These are phyloP conservation scores for Stenurella melanura DNA, from an alignment of 2,888 invertebrate genomes.

Conservation along the genomic window DNA sequence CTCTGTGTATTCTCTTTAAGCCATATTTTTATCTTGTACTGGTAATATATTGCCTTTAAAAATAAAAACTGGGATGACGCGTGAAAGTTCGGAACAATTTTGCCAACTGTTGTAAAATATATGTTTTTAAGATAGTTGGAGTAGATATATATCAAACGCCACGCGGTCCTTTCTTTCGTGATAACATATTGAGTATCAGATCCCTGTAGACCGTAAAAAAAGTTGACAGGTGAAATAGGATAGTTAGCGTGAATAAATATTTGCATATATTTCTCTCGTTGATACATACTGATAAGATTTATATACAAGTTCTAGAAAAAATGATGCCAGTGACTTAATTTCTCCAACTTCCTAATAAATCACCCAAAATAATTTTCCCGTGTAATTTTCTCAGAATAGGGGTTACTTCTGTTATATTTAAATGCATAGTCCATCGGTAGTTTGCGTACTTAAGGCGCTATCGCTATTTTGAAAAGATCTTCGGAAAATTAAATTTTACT, in stretches of 20 bases:
- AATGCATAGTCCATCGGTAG: too few species aligned
- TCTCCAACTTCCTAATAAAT: too few species aligned
- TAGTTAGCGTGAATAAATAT: background rate
- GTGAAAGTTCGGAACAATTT: slow-evolving; percentile 53
- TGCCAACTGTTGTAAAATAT: slow-evolving; percentile 54
- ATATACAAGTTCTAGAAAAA: too few species aligned
- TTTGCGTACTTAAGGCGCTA: too few species aligned
- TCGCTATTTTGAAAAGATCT: too few species aligned
- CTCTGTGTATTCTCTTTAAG: background rate
- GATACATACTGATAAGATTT: too few species aligned
- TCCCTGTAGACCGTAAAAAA: background rate
- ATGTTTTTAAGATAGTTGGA: slow-evolving; percentile 48
- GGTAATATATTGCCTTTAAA: slow-evolving; percentile 28
- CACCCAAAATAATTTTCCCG: too few species aligned
- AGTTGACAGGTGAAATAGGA: background rate
- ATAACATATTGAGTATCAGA: slow-evolving; percentile 14
- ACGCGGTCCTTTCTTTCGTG: slow-evolving; percentile 10
- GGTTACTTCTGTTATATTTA: too few species aligned
- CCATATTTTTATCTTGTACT: background rate
- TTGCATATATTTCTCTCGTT: background rate
- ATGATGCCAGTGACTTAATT: too few species aligned
- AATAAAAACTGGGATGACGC: slow-evolving; percentile 50
- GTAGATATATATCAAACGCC: slow-evolving; percentile 51
- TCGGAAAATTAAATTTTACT: too few species aligned
- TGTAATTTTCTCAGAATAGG: too few species aligned